phyloP scores from a whole-genome alignment of 2,888 invertebrate genomes.

The Cephus pulcher region DNA sequence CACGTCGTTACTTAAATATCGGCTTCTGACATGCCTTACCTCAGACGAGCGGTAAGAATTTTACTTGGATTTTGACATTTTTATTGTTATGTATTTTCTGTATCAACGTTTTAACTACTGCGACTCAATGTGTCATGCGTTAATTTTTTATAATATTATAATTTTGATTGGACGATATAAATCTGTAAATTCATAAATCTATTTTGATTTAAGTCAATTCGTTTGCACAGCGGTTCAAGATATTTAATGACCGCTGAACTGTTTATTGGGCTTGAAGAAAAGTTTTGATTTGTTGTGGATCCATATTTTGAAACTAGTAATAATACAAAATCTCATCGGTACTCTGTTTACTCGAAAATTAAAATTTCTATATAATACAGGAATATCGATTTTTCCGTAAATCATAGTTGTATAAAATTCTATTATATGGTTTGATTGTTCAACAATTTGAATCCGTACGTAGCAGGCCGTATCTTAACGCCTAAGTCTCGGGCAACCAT shows the following conservation, averaged over 20 bases:
- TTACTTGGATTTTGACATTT: not conserved
- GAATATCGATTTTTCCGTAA: too few species aligned
- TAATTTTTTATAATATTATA: not conserved
- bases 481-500: not conserved
- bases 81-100: not conserved
- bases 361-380: too few species aligned
- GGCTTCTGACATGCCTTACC: slow-evolving; percentile 36
- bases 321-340: not conserved
- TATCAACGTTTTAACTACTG: not conserved
- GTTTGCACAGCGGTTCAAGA: not conserved
- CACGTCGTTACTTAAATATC: not conserved
- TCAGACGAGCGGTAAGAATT: slow-evolving; percentile 41
- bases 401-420: not conserved
- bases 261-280: not conserved
- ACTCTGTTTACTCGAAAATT: not conserved
- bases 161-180: not conserved
- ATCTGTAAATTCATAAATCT: not conserved
- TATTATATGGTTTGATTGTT: not conserved
- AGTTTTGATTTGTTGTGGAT: not conserved
- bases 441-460: not conserved
- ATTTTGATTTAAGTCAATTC: not conserved
- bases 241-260: not conserved
- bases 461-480: not conserved
- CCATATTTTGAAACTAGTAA: not conserved
- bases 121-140: not conserved